Conservation (phyloP, 2,888 invertebrate genomes). For the Anodontia alba region DNA sequence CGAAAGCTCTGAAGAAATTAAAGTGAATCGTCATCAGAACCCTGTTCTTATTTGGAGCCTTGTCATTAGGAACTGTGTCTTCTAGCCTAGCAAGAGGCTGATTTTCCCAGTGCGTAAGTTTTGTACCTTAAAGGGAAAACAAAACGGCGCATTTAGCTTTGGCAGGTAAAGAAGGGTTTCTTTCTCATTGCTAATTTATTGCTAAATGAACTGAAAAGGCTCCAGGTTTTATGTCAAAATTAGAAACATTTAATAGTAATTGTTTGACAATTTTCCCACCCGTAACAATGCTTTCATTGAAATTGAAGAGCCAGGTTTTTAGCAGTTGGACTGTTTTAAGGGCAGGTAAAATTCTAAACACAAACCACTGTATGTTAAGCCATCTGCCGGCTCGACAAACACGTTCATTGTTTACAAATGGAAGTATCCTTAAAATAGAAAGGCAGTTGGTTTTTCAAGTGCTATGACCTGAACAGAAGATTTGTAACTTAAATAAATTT, state of each 20-base stretch:
- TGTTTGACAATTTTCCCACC: conserved; percentile 13
- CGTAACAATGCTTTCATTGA: conserved; percentile 4
- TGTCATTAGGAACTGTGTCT: no score
- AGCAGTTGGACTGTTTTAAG: conserved; percentile 15
- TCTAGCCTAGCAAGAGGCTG: neutral
- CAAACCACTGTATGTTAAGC: neutral
- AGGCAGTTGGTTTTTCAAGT: conserved; percentile 29
- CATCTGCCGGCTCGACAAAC: neutral
- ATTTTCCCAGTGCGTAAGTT: neutral
- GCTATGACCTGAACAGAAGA: neutral
- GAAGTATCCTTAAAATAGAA: conserved; percentile 9
- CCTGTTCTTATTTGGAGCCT: no score
- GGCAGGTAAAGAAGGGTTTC: conserved; percentile 1
- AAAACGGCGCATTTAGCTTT: neutral
- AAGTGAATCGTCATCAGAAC: no score
- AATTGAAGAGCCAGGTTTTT: neutral
- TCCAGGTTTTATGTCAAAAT: conserved; percentile 17
- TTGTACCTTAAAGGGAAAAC: neutral
- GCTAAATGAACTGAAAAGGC: conserved; percentile 5
- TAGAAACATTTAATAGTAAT: conserved; percentile 9
- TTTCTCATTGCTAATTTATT: conserved; percentile 12
- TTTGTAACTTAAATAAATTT: neutral
- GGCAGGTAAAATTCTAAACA: conserved; percentile 17
- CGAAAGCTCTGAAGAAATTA: no score
- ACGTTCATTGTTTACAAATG: neutral